Base-by-base conservation (phyloP, 2,888 invertebrate genomes). In the Saturnia japonica region DNA sequence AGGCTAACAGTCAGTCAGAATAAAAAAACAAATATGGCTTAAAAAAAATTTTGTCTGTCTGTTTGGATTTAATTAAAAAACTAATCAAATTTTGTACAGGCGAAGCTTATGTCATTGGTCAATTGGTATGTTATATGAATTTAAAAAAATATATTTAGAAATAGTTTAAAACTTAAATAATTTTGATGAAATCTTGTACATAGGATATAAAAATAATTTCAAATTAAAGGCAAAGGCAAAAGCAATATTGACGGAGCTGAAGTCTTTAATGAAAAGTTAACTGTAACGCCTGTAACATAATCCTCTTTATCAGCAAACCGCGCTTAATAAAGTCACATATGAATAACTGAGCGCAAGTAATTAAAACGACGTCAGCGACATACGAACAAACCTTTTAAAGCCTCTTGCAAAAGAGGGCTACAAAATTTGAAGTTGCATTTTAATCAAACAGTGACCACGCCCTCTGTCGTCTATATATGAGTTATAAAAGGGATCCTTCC, bases 371-470 rank as follows among this genome's bases (percentile, higher is more conserved):
- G 88, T 86, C 88, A 86, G 77, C 78, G 77, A 81, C 83, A 82
- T 80, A 79, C 75, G 78, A 78, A 81, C 83, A 85, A 85, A 85
- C 84, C 85, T 77, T 80, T 79, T 83, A 83, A 83, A 85, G 81
- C 81, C 81, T 81, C 79, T 2, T 80, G 80, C 76, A 80, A 85
- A 85, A 87, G 86, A 86, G 85, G 82, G 85, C 79, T 79, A 79
- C 80, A 80, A 84, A 81, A 82, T 85, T 79, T 80, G 75, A 84
- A 87, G 87, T 88, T 86, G 88, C 89, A 86, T 92, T 91, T 92
- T 90, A 93, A 91, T 91, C 90, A 91, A 88, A 89, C 88, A 86
- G 81, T 85, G 88, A 85, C 91, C 90, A 89, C 89, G 88, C 91
- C 91, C 85, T 79, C 78, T 85, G 86, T 85, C 85, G 83, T 82